Evolutionary conservation across 2,113 vertebrate genomes (phyloP).

Genomic region (Dipodomys spectabilis): DNA sequence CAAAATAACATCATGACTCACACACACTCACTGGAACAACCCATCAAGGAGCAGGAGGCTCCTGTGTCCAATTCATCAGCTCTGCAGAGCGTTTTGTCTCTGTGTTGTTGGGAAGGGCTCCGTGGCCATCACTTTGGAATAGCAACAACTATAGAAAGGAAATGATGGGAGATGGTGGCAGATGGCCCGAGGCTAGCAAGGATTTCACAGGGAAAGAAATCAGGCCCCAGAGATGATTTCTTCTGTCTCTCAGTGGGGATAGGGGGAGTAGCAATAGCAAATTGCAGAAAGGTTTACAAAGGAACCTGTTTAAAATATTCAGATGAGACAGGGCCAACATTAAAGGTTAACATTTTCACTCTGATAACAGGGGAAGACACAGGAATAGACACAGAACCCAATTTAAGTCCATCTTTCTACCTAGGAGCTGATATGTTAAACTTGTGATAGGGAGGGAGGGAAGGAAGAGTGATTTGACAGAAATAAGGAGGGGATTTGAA

Average conservation of each 20-base stretch:
- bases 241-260: background rate
- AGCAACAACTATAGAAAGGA: conserved; percentile 20
- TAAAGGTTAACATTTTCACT: conserved; percentile 46
- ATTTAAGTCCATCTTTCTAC: background rate
- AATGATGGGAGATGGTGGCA: conserved; percentile 29
- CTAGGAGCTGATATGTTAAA: background rate
- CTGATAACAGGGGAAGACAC: background rate
- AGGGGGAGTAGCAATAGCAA: background rate
- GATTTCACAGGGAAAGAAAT: conserved; percentile 53
- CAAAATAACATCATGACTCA: conserved; percentile 81
- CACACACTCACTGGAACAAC: conserved; percentile 55
- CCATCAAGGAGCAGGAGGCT: conserved; percentile 57
- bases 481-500: background rate
- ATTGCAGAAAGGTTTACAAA: conserved; percentile 31
- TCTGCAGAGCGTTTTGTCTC: conserved; percentile 51
- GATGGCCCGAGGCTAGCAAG: background rate
- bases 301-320: conserved; percentile 63
- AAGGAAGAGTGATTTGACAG: background rate
- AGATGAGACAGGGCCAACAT: background rate
- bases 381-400: background rate
- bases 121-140: conserved; percentile 59
- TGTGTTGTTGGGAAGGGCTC: conserved; percentile 67
- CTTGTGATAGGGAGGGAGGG: background rate
- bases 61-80: conserved; percentile 74
- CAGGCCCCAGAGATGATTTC: background rate